Base-by-base conservation (phyloP, 2,888 invertebrate species). In the Xylophagus ater region DNA sequence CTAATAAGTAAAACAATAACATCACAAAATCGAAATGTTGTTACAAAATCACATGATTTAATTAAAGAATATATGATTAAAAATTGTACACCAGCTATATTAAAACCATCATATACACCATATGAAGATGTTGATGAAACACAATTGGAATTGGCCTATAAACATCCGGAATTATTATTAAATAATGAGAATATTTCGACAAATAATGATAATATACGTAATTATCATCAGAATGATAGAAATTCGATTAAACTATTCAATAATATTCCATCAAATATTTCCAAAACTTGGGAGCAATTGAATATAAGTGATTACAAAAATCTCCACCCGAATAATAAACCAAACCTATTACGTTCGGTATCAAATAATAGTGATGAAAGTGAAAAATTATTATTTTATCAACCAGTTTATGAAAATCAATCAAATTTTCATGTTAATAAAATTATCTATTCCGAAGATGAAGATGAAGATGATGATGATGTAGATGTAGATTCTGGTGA, bases 121-220 rank as follows among this genome's bases (percentile, higher is more conserved):
- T 46, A 34, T 37, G 37, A 42, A 24, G 30, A 38, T 34, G 29
- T 43, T 9, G 38, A 34, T 14, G 41, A 47, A 35, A 46, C 47
- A 24, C 47, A 51, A 28, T 42, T 52, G 13, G 51, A 54, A 6
- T 53, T 59, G 18, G 59, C 59, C 7, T 64, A 62, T 56, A 57
- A 59, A 23, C 58, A 60, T 38, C 63, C 67, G 2, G 60, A 57
- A 23, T 62, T 65, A 53, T 56, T 68, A 17, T 61, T 66, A 2
- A 51, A 56, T 4, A 62, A 66, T 46, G 32, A 44, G 13, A 26
- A 18, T 25, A 9, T 10, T 7, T 13, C 12, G n/a, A 17, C 5
- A 6, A 25, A 15, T 17, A 23, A 12, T 23, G 13, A 25, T 34
- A 34, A 19, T 17, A 9, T 8, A 14, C 6, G 32, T 19, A 32